phyloP scores from a whole-genome alignment of 2,797 vertebrate genomes.

The Chrysocyon brachyurus region DNA sequence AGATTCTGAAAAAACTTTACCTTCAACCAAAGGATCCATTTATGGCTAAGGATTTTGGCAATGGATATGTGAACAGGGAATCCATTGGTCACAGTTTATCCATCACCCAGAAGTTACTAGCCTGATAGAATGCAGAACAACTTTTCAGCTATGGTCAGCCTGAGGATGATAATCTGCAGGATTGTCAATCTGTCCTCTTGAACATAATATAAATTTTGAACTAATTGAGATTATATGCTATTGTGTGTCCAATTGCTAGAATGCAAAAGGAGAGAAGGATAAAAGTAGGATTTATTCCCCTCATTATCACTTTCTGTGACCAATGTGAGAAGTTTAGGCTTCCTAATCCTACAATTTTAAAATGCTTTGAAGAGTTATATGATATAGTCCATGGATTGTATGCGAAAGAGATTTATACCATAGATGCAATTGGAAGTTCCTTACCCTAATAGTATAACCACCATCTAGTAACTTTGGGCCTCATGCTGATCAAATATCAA shows the following conservation, averaged over 20 bases:
- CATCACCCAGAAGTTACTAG: background rate
- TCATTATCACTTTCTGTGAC: background rate
- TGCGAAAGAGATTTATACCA: background rate
- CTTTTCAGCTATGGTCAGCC: background rate
- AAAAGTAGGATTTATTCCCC: background rate
- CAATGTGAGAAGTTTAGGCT: background rate
- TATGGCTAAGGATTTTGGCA: background rate
- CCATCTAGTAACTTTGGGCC: background rate
- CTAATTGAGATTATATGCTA: background rate
- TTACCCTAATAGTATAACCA: background rate
- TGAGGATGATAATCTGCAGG: background rate
- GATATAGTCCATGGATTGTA: fast-evolving
- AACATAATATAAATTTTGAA: background rate
- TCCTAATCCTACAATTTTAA: background rate
- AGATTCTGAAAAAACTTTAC: background rate
- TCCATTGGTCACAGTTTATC: background rate
- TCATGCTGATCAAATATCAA: background rate
- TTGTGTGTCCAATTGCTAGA: background rate
- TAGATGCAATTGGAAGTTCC: background rate
- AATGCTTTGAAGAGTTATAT: background rate
- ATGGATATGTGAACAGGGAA: background rate
- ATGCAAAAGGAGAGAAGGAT: background rate
- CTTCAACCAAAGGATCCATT: background rate
- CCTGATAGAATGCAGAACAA: background rate
- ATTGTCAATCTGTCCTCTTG: background rate